These are phyloP conservation scores for Otolemur garnettii DNA, from an alignment of 2,113 vertebrate species.

Conservation along the genomic window DNA sequence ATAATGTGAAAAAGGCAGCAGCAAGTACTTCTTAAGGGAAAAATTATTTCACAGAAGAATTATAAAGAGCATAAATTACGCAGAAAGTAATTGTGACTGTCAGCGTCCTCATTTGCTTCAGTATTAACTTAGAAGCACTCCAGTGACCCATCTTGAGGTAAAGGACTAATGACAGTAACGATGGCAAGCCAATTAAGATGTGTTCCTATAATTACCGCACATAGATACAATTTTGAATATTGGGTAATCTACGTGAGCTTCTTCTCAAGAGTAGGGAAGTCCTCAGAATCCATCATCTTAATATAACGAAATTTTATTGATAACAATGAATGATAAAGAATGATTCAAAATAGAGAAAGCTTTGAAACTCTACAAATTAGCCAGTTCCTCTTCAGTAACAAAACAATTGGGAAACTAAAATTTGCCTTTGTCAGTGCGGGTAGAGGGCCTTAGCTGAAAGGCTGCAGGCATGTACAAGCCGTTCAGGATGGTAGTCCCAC, in stretches of 20 bases:
- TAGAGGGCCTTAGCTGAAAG: not conserved
- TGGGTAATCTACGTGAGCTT: constrained; percentile 9
- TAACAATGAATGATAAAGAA: not conserved
- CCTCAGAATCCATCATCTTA: not conserved
- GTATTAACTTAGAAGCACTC: not conserved
- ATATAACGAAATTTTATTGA: not conserved
- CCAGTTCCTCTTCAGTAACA: not conserved
- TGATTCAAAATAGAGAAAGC: constrained; percentile 29
- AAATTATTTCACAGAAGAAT: constrained; percentile 49
- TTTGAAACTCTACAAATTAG: not conserved
- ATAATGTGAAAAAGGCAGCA: constrained; percentile 34
- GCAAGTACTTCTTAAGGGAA: constrained; percentile 47
- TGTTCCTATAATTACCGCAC: constrained; percentile 55
- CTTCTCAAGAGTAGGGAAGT: constrained; percentile 39
- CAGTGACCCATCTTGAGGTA: not conserved
- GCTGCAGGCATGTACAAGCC: not conserved
- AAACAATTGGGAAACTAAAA: not conserved
- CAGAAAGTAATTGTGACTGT: not conserved
- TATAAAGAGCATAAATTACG: constrained; percentile 56
- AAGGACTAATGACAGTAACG: not conserved
- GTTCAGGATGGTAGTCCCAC: not conserved
- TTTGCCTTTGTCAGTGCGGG: not conserved
- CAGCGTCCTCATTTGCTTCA: not conserved
- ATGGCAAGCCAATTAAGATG: not conserved
- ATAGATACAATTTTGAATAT: constrained; percentile 10